Percentiles rank a stretch among this genome's conserved stretches.
Conservation (phyloP, 64 coral and sea anemone genomes). For the Cladopsammia gracilis region DNA sequence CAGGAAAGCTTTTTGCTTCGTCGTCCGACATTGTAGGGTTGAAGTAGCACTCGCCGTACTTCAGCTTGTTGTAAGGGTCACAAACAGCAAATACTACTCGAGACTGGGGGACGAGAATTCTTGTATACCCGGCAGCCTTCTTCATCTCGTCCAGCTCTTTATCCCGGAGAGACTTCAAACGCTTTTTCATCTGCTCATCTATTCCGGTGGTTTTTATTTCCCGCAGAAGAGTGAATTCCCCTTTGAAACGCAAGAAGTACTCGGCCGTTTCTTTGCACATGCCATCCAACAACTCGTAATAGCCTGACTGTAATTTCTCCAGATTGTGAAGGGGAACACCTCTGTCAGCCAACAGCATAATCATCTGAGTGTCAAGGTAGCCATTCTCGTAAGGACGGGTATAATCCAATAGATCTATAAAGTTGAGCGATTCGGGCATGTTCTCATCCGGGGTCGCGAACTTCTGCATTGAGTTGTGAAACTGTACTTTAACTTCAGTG, state of each 20-base stretch:
- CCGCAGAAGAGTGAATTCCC: not conserved
- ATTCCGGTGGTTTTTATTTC: constrained; percentile 4
- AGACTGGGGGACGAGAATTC: constrained; percentile 64
- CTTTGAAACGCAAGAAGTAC: constrained; percentile 14
- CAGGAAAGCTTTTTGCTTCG: constrained; percentile 19
- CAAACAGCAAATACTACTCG: constrained; percentile 75
- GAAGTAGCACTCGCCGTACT: constrained; percentile 70
- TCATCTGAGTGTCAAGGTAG: constrained; percentile 59
- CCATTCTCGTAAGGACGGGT: constrained; percentile 72
- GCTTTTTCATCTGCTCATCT: not conserved
- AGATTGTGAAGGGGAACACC: constrained; percentile 59
- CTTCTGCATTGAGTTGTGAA: constrained; percentile 67
- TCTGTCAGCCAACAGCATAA: constrained; percentile 49
- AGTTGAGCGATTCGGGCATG: constrained; percentile 16
- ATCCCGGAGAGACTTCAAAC: not conserved
- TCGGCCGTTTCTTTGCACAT: not conserved
- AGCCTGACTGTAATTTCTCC: constrained; percentile 53
- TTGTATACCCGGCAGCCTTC: constrained; percentile 26
- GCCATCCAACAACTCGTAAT: constrained; percentile 63
- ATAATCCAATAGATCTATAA: constrained; percentile 58
- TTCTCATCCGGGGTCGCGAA: constrained; percentile 45
- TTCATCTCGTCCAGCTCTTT: constrained; percentile 46
- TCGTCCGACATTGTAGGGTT: constrained; percentile 42
- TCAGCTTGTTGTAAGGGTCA: constrained; percentile 61
- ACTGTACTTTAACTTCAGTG: constrained; percentile 21